These are phyloP conservation scores for Scelioninae gen. 1 DNA, from an alignment of 2,888 invertebrate genomes.

Conservation along the genomic window DNA sequence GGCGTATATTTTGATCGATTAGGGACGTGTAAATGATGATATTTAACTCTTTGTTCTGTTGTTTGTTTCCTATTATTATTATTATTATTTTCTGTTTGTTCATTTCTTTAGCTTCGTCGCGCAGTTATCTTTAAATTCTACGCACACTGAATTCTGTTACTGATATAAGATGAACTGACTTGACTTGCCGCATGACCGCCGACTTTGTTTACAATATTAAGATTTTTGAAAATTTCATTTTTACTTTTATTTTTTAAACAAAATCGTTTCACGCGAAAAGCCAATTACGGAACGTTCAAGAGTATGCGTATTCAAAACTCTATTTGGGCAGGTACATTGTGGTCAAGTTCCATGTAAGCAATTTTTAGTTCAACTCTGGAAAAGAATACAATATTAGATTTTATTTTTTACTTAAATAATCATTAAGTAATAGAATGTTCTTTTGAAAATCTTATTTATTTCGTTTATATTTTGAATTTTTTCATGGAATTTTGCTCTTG, in stretches of 20 bases:
- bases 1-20: conserved; percentile 9
- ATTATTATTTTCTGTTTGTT: neutral
- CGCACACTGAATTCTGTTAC: conserved; percentile 51
- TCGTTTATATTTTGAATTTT: too few relatives aligned
- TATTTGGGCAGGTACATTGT: conserved; percentile 51
- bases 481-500: too few relatives aligned
- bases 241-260: too few relatives aligned
- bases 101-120: neutral
- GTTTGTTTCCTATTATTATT: conserved; percentile 16
- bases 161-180: conserved; percentile 32
- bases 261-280: too few relatives aligned
- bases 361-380: conserved; percentile 4
- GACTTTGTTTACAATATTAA: too few relatives aligned
- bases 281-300: conserved; percentile 34
- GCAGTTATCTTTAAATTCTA: conserved; percentile 46
- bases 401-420: too few relatives aligned
- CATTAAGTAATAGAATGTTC: too few relatives aligned
- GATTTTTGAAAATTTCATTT: too few relatives aligned
- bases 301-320: conserved; percentile 57
- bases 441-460: too few relatives aligned
- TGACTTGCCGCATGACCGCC: too few relatives aligned
- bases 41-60: conserved; percentile 9
- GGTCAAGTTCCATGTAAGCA: neutral
- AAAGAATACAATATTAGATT: too few relatives aligned
- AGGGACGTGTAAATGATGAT: conserved; percentile 17